Percentiles rank a stretch among this genome's conserved stretches.
phyloP scores from a whole-genome alignment of 2,797 vertebrate species.

The Euthynnus affinis region DNA sequence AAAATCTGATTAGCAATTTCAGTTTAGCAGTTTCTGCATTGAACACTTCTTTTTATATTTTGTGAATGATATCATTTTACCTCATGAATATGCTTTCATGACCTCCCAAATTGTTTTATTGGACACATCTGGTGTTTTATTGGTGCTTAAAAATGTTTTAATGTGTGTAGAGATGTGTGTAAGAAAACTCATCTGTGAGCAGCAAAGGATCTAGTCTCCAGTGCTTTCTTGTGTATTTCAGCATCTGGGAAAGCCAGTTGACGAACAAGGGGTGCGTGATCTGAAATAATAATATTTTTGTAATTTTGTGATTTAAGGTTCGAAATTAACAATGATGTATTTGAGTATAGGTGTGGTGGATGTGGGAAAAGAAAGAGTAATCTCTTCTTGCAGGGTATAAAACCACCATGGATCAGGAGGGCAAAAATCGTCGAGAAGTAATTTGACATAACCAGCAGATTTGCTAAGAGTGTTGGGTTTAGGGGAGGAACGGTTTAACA shows the following conservation, averaged over 20 bases:
- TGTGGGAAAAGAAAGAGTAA: too few relatives aligned
- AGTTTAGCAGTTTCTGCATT: constrained; percentile 2
- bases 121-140: background rate
- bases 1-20: constrained; percentile 4
- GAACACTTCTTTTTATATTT: constrained; percentile 5
- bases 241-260: background rate
- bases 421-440: too few relatives aligned
- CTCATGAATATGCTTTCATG: constrained; percentile 4
- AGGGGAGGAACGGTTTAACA: too few relatives aligned
- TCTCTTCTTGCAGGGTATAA: too few relatives aligned
- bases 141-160: background rate
- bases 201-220: constrained; percentile 17
- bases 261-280: constrained; percentile 8
- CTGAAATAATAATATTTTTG: constrained; percentile 9
- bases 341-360: background rate
- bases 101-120: constrained; percentile 2
- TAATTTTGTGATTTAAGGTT: background rate
- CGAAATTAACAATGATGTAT: background rate
- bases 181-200: constrained; percentile 6
- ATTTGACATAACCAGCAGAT: too few relatives aligned
- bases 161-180: background rate
- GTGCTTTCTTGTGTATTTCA: background rate
- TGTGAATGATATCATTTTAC: constrained; percentile 15
- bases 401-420: too few relatives aligned
- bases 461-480: too few relatives aligned